Base-by-base conservation (phyloP, 2,113 vertebrate species). In the Eonycteris spelaea region DNA sequence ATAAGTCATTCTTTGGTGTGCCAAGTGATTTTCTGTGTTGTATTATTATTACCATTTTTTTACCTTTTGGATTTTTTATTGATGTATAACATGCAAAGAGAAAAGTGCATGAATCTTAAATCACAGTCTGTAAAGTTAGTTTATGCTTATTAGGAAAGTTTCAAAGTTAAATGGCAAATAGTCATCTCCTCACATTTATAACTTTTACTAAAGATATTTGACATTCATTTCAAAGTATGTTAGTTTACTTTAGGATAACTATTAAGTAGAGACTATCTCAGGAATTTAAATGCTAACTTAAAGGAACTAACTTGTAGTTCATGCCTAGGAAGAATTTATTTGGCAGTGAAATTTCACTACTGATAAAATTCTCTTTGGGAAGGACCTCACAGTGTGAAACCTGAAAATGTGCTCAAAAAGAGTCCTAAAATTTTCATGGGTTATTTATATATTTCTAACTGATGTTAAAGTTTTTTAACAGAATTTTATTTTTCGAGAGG, bases 271-370 rank as follows among this genome's bases (percentile, higher is more conserved):
- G 53, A 68, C n/a, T 57, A 61, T 90, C 85, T 91, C 65, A 88
- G 57, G 30, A 86, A 95, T 84, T 78, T 95, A 71, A 97, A 96
- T 33, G 78, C 21, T 67, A 38, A 24, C 40, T 85, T 90, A 91
- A 67, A 96, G 51, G 45, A 73, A 89, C 65, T 63, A 63, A 33
- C 15, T 40, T 77, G 53, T 40, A 94, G 12, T 48, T 92, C 45
- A 63, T 38, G n/a, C 26, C 51, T 86, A 55, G 30, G 13, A 86
- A 91, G 30, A 75, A 91, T 82, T 90, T 95, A 57, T 75, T 70
- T 57, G 79, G 77, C 21, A 78, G 10, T 59, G 28, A 96, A 48
- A 83, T 88, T 68, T 75, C 59, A 94, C 35, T 48, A 86, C 33
- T 40, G 35, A 48, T 51, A 67, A 93, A 45, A 26, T 80, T 53